Base-by-base conservation (phyloP, 2,113 vertebrate species). In the Phrynosoma platyrhinos region DNA sequence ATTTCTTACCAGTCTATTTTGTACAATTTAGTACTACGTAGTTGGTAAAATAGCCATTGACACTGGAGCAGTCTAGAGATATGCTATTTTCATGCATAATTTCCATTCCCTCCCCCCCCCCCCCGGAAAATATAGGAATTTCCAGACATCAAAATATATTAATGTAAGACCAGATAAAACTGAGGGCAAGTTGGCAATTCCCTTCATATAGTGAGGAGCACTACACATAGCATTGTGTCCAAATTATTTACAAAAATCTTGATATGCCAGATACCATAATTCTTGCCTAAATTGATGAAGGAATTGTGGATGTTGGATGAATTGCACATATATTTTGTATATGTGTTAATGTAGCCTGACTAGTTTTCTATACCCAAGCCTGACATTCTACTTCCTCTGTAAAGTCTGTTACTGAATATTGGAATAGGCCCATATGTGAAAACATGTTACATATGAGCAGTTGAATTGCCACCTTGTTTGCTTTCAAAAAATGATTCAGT, bases 361-460 rank as follows among this genome's bases (percentile, higher is more conserved):
- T 32, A 74, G n/a, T 69, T 74, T 84, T 23, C 1, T 40, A 75
- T 32, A 13, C 52, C 53, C 16, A 7, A 12, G 13, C 32, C 58
- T 62, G 36, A 16, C 9, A 12, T 71, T 40, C 2, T 47, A 9
- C 36, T 27, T 42, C 25, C 53, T 18, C 23, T 55, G 69, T 72
- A 40, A 62, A 53, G 53, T 21, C 10, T 27, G 40, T 30, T 42
- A 74, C 52, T 80, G 23, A 58, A 42, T 87, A 62, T 42, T 18
- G 82, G 21, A 87, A 64, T 64, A 82, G 71, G 40, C 71, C 36
- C 55, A 68, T 62, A 18, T 23, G n/a, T 10, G n/a, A 58, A 91
- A 5, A 85, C 0, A 0, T 32, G 52, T 47, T 87, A 1, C 30
- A 30, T 27, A 13, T 53, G 58, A 81, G 27, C 18, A 76, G 23